A percentile compares a stretch with the other conserved stretches of the same genome.
These are phyloP conservation scores for Melanotaenia parkinsoni DNA, from an alignment of 2,797 vertebrate genomes.

Conservation along the genomic window DNA sequence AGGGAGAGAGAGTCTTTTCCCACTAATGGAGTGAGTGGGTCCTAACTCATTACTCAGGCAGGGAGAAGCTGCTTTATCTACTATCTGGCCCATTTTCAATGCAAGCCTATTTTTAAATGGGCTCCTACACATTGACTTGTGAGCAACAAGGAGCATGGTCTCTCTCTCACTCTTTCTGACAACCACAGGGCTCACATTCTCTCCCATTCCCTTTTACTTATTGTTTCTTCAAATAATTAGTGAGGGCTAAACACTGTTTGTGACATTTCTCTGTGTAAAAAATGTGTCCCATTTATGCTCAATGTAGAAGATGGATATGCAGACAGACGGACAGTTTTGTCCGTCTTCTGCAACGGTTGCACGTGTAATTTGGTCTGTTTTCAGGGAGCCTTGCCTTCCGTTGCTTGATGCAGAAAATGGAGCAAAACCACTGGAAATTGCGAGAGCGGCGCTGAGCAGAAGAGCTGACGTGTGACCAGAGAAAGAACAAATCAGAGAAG, in stretches of 20 bases:
- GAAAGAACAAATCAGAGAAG: no score
- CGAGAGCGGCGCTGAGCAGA: no score
- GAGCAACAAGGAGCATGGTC: slow-evolving; percentile 60
- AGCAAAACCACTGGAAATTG: no score
- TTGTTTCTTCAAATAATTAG: slow-evolving; percentile 36
- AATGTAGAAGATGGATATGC: no score
- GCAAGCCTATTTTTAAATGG: slow-evolving; percentile 79
- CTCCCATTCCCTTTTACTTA: slow-evolving; percentile 33
- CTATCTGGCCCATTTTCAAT: slow-evolving; percentile 81
- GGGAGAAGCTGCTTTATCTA: slow-evolving; percentile 74
- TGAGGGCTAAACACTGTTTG: slow-evolving; percentile 24
- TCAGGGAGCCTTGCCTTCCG: no score
- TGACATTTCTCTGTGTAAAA: slow-evolving; percentile 26
- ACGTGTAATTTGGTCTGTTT: no score
- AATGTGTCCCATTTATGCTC: not conserved
- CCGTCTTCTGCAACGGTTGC: no score
- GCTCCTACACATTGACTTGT: slow-evolving; percentile 62
- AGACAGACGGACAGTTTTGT: no score
- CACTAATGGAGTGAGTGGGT: slow-evolving; percentile 61
- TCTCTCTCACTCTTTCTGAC: slow-evolving; percentile 47
- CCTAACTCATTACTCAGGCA: slow-evolving; percentile 77
- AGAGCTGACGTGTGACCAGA: no score
- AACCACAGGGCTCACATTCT: slow-evolving; percentile 26
- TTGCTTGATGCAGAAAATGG: no score
- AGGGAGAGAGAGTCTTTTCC: slow-evolving; percentile 7